Percentiles rank a stretch among this genome's conserved stretches.
Evolutionary conservation across 1,140 invertebrate genomes (phyloP).

Genomic region (Drosophila suzukii): DNA sequence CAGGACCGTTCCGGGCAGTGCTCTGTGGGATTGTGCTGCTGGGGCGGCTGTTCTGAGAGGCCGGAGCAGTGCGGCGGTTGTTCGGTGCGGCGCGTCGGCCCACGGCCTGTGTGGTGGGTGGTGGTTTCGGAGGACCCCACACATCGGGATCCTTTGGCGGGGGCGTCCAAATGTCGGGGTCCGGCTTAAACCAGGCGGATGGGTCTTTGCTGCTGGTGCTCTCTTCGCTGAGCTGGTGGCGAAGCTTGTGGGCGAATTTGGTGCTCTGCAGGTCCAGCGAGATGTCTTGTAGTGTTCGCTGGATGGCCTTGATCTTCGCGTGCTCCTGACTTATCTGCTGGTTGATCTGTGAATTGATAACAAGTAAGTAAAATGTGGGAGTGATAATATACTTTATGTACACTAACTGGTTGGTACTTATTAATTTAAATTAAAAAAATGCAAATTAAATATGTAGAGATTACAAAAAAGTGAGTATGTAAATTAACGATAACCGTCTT

Average conservation of each 20-base stretch:
- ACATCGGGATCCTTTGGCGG: constrained; percentile 93
- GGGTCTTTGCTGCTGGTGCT: constrained; percentile 74
- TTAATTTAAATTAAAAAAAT: too few relatives aligned
- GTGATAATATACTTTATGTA: background rate
- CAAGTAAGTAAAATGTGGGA: background rate
- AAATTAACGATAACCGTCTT: too few relatives aligned
- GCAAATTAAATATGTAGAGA: too few relatives aligned
- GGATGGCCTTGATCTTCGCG: constrained; percentile 94
- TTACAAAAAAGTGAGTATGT: too few relatives aligned
- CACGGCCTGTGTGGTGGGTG: constrained; percentile 53
- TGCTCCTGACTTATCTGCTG: constrained; percentile 95
- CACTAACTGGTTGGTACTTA: too few relatives aligned
- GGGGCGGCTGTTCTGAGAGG: constrained; percentile 28
- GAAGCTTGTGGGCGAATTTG: constrained; percentile 72
- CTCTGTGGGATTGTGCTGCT: constrained; percentile 77
- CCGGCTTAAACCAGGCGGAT: constrained; percentile 83
- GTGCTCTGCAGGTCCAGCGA: constrained; percentile 80
- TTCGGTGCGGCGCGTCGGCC: constrained; percentile 85
- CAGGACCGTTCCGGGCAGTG: constrained; percentile 40
- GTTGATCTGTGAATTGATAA: constrained; percentile 88
- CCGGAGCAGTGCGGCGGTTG: constrained; percentile 85
- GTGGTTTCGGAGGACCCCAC: constrained; percentile 93
- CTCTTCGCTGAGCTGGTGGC: constrained; percentile 65
- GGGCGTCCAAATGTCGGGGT: constrained; percentile 90
- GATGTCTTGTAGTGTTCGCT: constrained; percentile 87